Percentiles rank a stretch among this genome's conserved stretches.
Evolutionary conservation across 2,113 vertebrate genomes (phyloP).

Genomic region (Hippocampus abdominalis): DNA sequence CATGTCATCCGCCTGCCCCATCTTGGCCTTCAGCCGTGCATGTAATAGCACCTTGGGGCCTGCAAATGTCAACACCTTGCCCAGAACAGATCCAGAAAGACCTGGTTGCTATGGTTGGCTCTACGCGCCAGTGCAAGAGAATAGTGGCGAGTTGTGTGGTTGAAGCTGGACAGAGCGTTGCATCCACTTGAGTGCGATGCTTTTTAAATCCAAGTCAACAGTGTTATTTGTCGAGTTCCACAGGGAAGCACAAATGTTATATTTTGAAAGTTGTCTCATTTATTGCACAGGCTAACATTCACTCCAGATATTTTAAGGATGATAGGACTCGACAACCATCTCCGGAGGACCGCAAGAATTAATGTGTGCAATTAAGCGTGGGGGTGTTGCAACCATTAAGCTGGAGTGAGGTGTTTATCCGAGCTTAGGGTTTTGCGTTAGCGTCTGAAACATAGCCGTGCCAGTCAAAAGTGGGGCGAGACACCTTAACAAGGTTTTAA

Average conservation of each 20-base stretch:
- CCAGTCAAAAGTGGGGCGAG: conserved; percentile 9
- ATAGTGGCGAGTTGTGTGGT: not conserved
- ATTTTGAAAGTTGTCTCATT: no score
- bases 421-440: conserved; percentile 58
- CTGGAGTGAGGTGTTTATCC: conserved; percentile 39
- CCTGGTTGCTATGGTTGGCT: no score
- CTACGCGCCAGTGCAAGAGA: no score
- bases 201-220: not conserved
- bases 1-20: no score
- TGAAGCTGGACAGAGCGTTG: not conserved
- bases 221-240: not conserved
- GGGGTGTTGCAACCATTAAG: conserved; percentile 25
- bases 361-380: conserved; percentile 33
- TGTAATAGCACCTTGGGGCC: no score
- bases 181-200: no score
- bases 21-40: no score
- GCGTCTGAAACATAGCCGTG: conserved; percentile 26
- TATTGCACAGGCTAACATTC: not conserved
- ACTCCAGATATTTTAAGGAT: not conserved
- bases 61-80: no score
- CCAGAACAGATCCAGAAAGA: no score
- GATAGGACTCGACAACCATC: not conserved
- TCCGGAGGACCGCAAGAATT: conserved; percentile 11
- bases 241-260: not conserved
- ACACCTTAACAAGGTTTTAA: not conserved